Conservation (phyloP, 2,888 invertebrate species). For the Nemapogon koenigi region DNA sequence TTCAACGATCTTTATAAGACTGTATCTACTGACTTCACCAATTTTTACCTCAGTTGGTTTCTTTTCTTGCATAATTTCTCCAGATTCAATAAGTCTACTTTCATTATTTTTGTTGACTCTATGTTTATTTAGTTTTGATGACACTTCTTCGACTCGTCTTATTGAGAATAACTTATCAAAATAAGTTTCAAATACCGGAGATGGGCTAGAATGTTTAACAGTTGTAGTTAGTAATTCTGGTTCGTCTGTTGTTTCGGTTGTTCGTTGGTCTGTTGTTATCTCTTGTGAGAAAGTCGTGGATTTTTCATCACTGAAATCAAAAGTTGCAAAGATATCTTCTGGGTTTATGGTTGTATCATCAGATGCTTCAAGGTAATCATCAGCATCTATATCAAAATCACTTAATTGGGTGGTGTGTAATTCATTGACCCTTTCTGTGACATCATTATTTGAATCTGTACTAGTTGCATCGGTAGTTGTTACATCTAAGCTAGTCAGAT, state of each 20-base stretch:
- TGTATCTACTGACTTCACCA: conserved; percentile 73
- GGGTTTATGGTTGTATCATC: conserved; percentile 35
- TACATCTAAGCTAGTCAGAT: conserved; percentile 28
- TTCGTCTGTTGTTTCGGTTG: conserved; percentile 15
- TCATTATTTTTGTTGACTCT: conserved; percentile 62
- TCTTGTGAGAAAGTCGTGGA: conserved; percentile 15
- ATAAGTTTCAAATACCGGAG: conserved; percentile 49
- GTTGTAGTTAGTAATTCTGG: conserved; percentile 28
- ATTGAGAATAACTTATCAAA: conserved; percentile 71
- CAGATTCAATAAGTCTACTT: conserved; percentile 57
- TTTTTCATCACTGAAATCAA: conserved; percentile 10
- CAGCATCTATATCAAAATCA: conserved; percentile 38
- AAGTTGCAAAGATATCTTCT: conserved; percentile 22
- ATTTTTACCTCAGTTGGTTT: conserved; percentile 69
- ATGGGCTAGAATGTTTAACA: conserved; percentile 22
- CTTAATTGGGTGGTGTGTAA: conserved; percentile 37
- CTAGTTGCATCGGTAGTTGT: conserved; percentile 27
- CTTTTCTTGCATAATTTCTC: conserved; percentile 62
- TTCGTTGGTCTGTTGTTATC: conserved; percentile 18
- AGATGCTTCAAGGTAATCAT: conserved; percentile 44
- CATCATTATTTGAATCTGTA: conserved; percentile 23
- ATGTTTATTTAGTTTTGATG: conserved; percentile 68
- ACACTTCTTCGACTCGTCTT: conserved; percentile 72
- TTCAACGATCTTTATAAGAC: conserved; percentile 72
- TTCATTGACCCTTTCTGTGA: conserved; percentile 28